Evolutionary conservation across 1,140 invertebrate genomes (phyloP).

Genomic region (Neotoxoptera formosana): DNA sequence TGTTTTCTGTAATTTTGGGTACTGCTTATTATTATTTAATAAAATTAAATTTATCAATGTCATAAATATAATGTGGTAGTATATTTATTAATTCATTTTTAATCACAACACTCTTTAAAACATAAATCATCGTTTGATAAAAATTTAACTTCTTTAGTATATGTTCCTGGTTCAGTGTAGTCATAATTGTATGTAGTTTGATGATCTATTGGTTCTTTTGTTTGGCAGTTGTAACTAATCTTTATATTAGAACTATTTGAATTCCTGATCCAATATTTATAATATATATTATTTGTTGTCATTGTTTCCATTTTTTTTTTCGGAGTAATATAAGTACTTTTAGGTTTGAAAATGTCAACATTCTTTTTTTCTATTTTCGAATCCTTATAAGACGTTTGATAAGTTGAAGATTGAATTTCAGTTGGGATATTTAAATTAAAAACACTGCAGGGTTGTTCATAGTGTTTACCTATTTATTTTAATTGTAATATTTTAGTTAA

Average conservation of each 20-base stretch:
- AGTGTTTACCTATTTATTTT: slow-evolving; percentile 7
- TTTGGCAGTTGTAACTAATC: background rate
- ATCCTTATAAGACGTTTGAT: background rate
- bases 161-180: slow-evolving; percentile 19
- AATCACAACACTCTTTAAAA: slow-evolving; percentile 20
- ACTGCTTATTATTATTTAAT: background rate
- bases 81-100: background rate
- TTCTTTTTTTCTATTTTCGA: background rate
- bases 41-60: background rate
- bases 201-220: background rate
- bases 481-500: background rate
- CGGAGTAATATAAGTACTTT: background rate
- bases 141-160: background rate
- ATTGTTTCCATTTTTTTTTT: slow-evolving; percentile 26
- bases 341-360: background rate
- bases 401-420: background rate
- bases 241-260: background rate
- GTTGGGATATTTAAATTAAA: background rate
- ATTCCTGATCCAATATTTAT: slow-evolving; percentile 1
- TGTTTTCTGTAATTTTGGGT: too few relatives aligned
- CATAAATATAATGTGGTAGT: too few relatives aligned
- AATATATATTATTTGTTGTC: slow-evolving; percentile 15
- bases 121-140: background rate
- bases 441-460: background rate
- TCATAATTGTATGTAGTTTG: slow-evolving; percentile 24